These are phyloP conservation scores for Zootoca vivipara DNA, from an alignment of 2,113 vertebrate species.

Conservation along the genomic window DNA sequence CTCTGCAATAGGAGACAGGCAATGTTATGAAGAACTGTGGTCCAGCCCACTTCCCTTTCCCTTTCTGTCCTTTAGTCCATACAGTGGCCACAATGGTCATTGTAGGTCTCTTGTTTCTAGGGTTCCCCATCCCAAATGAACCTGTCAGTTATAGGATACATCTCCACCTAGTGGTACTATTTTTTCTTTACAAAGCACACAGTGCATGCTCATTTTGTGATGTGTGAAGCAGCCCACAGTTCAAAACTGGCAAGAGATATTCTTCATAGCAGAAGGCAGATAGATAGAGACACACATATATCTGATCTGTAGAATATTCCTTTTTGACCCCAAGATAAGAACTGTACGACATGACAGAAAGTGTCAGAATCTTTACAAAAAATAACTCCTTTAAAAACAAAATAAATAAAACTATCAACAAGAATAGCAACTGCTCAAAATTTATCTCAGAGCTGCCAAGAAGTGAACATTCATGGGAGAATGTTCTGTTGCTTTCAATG, in stretches of 20 bases:
- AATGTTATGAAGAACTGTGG: not conserved
- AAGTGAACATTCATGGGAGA: conserved; percentile 73
- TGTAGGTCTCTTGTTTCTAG: not conserved
- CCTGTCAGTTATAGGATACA: not conserved
- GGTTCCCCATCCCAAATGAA: not conserved
- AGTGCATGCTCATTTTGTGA: not conserved
- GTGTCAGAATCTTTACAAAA: conserved; percentile 79
- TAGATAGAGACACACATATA: not conserved
- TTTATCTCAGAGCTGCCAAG: conserved; percentile 83
- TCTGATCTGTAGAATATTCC: conserved; percentile 37
- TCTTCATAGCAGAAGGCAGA: too few species aligned
- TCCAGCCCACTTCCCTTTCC: not conserved
- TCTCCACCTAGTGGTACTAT: not conserved
- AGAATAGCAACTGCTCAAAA: conserved; percentile 81
- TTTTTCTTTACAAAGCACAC: not conserved
- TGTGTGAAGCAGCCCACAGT: not conserved
- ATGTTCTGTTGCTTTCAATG: conserved; percentile 74
- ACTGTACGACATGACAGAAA: conserved; percentile 77
- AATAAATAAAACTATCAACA: conserved; percentile 80
- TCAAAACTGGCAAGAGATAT: too few species aligned
- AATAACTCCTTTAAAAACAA: conserved; percentile 70
- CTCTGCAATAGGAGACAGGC: not conserved
- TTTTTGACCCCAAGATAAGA: conserved; percentile 74
- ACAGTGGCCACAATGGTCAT: too few species aligned
- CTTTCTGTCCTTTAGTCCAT: not conserved